phyloP scores from a whole-genome alignment of 2,797 vertebrate species.

The Pelobates cultripes region DNA sequence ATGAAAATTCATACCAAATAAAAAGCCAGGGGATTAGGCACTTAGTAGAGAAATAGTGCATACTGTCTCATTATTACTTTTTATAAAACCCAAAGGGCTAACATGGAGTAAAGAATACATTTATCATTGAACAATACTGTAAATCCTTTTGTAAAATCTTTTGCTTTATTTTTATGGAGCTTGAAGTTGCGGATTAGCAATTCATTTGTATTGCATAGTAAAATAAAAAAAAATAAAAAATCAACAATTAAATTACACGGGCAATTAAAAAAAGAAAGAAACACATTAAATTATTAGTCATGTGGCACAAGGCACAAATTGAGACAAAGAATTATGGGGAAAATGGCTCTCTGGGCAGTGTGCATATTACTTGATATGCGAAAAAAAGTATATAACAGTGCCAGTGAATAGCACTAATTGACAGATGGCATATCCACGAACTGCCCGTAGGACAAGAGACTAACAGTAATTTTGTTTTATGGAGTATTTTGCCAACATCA shows the following conservation, averaged over 20 bases:
- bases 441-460: conserved; percentile 14
- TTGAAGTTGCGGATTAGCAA: not conserved
- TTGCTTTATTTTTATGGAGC: not conserved
- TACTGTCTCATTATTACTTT: conserved; percentile 45
- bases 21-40: conserved; percentile 19
- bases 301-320: not conserved
- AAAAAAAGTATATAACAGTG: not conserved
- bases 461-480: conserved; percentile 10
- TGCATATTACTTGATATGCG: conserved; percentile 7
- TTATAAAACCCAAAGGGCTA: conserved; percentile 49
- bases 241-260: too few species aligned
- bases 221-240: too few species aligned
- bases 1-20: conserved; percentile 47
- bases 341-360: not conserved
- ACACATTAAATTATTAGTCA: not conserved
- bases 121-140: not conserved
- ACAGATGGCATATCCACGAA: conserved; percentile 25
- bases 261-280: too few species aligned
- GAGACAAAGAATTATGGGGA: not conserved
- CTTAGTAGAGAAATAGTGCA: conserved; percentile 41
- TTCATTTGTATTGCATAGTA: not conserved
- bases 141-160: not conserved
- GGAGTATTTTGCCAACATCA: conserved; percentile 11
- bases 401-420: not conserved
- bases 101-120: conserved; percentile 32